Base-by-base conservation (phyloP, 64 coral and sea anemone species). In the Catalaphyllia jardinei region DNA sequence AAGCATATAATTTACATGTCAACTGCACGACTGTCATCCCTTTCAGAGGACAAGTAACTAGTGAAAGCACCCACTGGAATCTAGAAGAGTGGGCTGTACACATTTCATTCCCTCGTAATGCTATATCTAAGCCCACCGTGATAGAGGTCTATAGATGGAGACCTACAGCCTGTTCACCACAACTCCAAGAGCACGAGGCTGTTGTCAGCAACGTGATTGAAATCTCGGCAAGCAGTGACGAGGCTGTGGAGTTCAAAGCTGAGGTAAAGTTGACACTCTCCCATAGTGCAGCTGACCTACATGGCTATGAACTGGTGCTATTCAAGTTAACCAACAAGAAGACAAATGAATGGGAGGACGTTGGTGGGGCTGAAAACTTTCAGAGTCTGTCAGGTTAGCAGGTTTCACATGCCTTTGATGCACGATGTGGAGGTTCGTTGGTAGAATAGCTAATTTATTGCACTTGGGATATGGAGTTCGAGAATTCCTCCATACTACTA, bases 131-230 rank as follows among this genome's bases (percentile, higher is more conserved):
- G 74, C 74, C 33, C 74, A 77, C 74, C 16, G 0, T 42, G 39
- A 77, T 77, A 77, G 22, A 22, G 74, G 18, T 77, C 74, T 35
- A 77, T 10, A 18, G 8, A 77, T 77, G 74, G 74, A 77, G 52
- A 77, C 8, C 33, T 19, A 50, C 18, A 1, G 74, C 39, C 9
- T 24, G 33, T 20, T 76, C 35, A 19, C 74, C 74, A 0, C 74
- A 30, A 22, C 39, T 77, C 3, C 38, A 25, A 22, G 74, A 77
- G 19, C 74, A 77, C 17, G 74, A 77, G 19, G 33, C 74, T 24
- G 16, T 77, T 49, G 74, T 77, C 39, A 77, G 74, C 74, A 77
- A 51, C 39, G 74, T 77, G 5, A 19, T 77, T 77, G 74, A 77
- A n/a, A 51, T 77, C 14, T 77, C 74, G 0, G n/a, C 74, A 0